phyloP scores from a whole-genome alignment of 2,888 invertebrate genomes.

The Fragum fragum region DNA sequence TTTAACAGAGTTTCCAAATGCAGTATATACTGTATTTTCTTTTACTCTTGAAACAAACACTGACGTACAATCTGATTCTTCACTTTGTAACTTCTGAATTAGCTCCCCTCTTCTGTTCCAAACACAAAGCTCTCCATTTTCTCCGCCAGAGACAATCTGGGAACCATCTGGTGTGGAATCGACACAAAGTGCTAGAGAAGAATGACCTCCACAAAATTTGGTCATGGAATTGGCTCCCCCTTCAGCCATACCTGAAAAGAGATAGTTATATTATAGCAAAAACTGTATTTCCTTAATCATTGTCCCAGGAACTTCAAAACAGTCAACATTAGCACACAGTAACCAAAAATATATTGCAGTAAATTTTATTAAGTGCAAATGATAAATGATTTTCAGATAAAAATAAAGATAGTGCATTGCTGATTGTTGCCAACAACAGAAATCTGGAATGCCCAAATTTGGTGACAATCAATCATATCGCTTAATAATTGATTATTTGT shows the following conservation, averaged over 20 bases:
- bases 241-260: constrained; percentile 23
- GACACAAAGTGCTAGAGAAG: constrained; percentile 77
- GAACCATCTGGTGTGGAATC: constrained; percentile 70
- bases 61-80: constrained; percentile 80
- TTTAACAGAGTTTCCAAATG: constrained; percentile 77
- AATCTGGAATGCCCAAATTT: too few species aligned
- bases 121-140: constrained; percentile 79
- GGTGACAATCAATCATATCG: too few species aligned
- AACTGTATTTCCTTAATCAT: too few species aligned
- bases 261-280: too few species aligned
- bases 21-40: constrained; percentile 78
- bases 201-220: constrained; percentile 75
- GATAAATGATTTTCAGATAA: too few species aligned
- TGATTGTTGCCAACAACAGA: too few species aligned
- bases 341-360: too few species aligned
- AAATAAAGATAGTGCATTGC: too few species aligned
- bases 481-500: too few species aligned
- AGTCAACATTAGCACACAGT: too few species aligned
- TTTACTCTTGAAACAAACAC: constrained; percentile 77
- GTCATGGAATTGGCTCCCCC: constrained; percentile 6
- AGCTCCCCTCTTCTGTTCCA: constrained; percentile 75
- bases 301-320: too few species aligned
- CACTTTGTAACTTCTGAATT: constrained; percentile 64
- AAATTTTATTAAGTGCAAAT: too few species aligned
- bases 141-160: constrained; percentile 77